A percentile compares a stretch with the other conserved stretches of the same genome.
These are phyloP conservation scores for Arvicanthis niloticus DNA, from an alignment of 2,113 vertebrate species.

Conservation along the genomic window DNA sequence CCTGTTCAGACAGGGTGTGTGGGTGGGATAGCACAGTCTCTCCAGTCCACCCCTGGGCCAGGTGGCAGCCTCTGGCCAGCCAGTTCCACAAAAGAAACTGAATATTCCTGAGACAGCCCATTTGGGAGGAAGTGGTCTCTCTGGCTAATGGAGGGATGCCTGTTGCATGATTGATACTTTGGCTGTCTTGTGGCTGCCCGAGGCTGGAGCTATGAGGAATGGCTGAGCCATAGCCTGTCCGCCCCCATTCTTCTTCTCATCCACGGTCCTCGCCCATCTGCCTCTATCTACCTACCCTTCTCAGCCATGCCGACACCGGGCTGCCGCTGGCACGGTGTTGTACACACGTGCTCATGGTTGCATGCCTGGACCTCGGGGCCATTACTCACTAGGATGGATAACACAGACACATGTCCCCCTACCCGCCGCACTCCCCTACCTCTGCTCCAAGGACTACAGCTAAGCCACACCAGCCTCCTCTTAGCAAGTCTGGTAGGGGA, in stretches of 20 bases:
- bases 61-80: neutral
- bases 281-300: neutral
- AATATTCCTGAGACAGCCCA: accelerated
- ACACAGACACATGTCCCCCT: neutral
- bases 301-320: neutral
- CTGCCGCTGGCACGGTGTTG: neutral
- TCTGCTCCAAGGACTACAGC: neutral
- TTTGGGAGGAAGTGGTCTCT: neutral
- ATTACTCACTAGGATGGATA: neutral
- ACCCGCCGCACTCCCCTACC: accelerated
- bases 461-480: neutral
- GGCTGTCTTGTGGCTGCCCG: neutral
- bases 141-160: neutral
- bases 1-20: too few species aligned
- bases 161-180: neutral
- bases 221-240: neutral
- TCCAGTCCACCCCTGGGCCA: neutral
- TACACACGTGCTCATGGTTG: accelerated
- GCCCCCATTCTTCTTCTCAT: accelerated
- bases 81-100: neutral
- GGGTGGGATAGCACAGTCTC: neutral
- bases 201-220: neutral
- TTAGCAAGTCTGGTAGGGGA: neutral
- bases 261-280: accelerated
- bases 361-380: neutral